Percentiles rank a stretch among this genome's conserved stretches.
phyloP scores from a whole-genome alignment of 2,888 invertebrate species.

The Coelinius sp. region DNA sequence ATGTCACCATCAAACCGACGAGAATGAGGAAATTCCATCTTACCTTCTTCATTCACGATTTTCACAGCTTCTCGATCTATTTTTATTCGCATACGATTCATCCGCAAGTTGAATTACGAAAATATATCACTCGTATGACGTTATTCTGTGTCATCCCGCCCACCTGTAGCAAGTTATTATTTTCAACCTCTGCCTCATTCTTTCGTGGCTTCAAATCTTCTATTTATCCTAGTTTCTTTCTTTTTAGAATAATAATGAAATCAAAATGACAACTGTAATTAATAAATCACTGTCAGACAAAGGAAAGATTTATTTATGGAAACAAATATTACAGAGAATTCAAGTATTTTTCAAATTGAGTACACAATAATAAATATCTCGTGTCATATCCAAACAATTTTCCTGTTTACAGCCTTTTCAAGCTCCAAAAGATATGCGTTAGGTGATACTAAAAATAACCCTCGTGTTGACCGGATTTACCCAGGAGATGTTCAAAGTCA shows the following conservation, averaged over 20 bases:
- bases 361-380: background rate
- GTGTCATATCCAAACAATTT: slow-evolving; percentile 18
- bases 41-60: slow-evolving; percentile 44
- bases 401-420: slow-evolving; percentile 11
- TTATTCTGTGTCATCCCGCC: slow-evolving; percentile 12
- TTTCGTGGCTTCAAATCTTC: background rate
- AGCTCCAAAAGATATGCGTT: slow-evolving; percentile 22
- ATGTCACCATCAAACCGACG: slow-evolving; percentile 27
- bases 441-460: slow-evolving; percentile 50
- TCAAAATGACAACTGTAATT: too few relatives aligned
- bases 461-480: slow-evolving; percentile 50
- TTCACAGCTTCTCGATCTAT: slow-evolving; percentile 4
- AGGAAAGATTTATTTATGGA: too few relatives aligned
- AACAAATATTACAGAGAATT: too few relatives aligned
- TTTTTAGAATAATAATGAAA: too few relatives aligned
- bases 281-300: too few relatives aligned
- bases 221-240: background rate
- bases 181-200: slow-evolving; percentile 5
- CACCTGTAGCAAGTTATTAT: slow-evolving; percentile 32
- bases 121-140: background rate
- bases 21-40: slow-evolving; percentile 50
- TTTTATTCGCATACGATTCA: slow-evolving; percentile 8
- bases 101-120: slow-evolving; percentile 9
- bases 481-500: slow-evolving; percentile 16
- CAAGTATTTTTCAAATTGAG: background rate